Conservation (phyloP, 2,113 vertebrate species). For the Azemiops feae region DNA sequence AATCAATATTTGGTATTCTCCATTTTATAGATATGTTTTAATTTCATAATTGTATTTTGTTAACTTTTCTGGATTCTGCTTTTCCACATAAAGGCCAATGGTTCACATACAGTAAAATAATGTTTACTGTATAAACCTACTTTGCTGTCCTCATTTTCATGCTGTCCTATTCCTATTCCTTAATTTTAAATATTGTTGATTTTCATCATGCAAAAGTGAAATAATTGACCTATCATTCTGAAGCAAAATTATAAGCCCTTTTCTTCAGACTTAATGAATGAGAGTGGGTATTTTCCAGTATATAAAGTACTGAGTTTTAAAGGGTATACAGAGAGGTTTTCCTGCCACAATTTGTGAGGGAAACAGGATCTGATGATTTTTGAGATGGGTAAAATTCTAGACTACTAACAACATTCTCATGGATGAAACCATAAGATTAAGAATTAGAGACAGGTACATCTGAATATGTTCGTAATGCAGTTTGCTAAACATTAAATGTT, state of each 20-base stretch:
- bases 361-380: neutral
- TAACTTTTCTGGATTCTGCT: neutral
- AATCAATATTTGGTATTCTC: neutral
- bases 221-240: neutral
- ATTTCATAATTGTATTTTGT: neutral
- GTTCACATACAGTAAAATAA: neutral
- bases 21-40: neutral
- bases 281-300: neutral
- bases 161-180: neutral
- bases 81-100: neutral
- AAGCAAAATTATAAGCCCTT: neutral
- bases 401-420: neutral
- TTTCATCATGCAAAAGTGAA: neutral
- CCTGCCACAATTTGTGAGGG: neutral
- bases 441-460: neutral
- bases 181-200: neutral
- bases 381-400: neutral
- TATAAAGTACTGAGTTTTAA: neutral
- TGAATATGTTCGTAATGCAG: neutral
- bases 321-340: neutral
- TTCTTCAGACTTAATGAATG: neutral
- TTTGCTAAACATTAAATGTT: neutral
- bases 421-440: neutral
- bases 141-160: neutral
- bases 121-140: neutral